Conservation (phyloP, 2,888 invertebrate species). For the Ashinkailepas kermadecensis region DNA sequence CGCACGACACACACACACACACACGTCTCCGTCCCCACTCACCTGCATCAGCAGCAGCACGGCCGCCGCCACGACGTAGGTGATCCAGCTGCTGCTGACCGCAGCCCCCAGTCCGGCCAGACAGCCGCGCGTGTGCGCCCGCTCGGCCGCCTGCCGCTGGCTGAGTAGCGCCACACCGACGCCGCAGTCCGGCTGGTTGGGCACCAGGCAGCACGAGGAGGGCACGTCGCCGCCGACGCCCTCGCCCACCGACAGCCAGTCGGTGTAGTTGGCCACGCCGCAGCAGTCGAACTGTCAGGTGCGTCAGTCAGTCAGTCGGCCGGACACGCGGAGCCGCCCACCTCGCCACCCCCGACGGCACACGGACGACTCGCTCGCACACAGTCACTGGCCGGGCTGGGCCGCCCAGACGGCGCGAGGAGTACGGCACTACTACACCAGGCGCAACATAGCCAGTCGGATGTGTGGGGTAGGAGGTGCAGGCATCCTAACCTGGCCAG, state of each 20-base stretch:
- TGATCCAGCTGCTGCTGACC: neutral
- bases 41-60: neutral
- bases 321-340: neutral
- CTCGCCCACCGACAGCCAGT: neutral
- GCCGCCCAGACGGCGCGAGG: no score
- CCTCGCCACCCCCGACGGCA: no score
- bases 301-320: neutral
- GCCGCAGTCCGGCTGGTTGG: neutral
- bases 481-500: no score
- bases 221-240: neutral
- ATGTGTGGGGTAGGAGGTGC: no score
- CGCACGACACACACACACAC: no score
- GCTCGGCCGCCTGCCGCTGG: neutral
- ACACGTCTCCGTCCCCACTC: neutral
- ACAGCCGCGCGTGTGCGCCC: neutral
- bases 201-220: neutral
- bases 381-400: no score
- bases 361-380: no score
- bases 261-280: constrained; percentile 14
- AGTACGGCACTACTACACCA: no score
- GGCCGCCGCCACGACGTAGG: neutral
- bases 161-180: neutral
- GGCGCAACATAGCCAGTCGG: no score
- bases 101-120: neutral
- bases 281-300: constrained; percentile 16